These are phyloP conservation scores for Isoperla grammatica DNA, from an alignment of 2,888 invertebrate species.

Conservation along the genomic window DNA sequence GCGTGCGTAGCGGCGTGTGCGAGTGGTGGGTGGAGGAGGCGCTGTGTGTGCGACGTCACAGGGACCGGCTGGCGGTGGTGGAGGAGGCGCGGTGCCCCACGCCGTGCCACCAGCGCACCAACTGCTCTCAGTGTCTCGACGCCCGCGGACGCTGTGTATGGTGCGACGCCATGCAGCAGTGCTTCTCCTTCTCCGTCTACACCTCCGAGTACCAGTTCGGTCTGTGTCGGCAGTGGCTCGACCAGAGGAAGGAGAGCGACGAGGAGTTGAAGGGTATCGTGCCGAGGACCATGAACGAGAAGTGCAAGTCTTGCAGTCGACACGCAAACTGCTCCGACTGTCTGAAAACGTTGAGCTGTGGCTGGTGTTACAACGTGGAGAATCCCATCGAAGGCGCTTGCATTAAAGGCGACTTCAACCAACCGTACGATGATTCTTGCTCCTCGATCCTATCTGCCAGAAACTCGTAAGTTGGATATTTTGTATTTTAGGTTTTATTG, in stretches of 20 bases:
- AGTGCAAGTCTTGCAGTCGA: slow-evolving; percentile 74
- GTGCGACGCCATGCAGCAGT: slow-evolving; percentile 56
- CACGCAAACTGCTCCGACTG: slow-evolving; percentile 74
- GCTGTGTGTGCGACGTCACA: slow-evolving; percentile 59
- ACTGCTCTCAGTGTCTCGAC: slow-evolving; percentile 78
- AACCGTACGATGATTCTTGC: slow-evolving; percentile 56
- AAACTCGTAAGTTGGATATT: no score
- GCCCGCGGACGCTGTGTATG: slow-evolving; percentile 87
- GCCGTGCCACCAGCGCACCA: slow-evolving; percentile 70
- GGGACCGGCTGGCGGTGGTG: slow-evolving; percentile 48
- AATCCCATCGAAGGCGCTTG: slow-evolving; percentile 86
- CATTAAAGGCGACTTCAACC: slow-evolving; percentile 80
- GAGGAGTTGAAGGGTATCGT: slow-evolving; percentile 4
- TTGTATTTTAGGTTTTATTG: no score
- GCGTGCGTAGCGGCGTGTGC: slow-evolving; percentile 68
- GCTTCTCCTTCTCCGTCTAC: slow-evolving; percentile 93
- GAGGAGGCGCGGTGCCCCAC: slow-evolving; percentile 64
- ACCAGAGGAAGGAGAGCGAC: slow-evolving; percentile 47
- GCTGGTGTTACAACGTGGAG: slow-evolving; percentile 86
- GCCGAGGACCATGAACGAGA: slow-evolving; percentile 36
- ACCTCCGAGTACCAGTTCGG: slow-evolving; percentile 93
- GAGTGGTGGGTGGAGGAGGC: slow-evolving; percentile 93
- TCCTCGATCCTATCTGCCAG: not conserved
- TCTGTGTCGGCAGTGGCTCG: slow-evolving; percentile 90
- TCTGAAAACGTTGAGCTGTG: slow-evolving; percentile 78